Percentiles rank a stretch among this genome's conserved stretches.
Evolutionary conservation across 2,113 vertebrate genomes (phyloP).

Genomic region (Eudorcas thomsonii): DNA sequence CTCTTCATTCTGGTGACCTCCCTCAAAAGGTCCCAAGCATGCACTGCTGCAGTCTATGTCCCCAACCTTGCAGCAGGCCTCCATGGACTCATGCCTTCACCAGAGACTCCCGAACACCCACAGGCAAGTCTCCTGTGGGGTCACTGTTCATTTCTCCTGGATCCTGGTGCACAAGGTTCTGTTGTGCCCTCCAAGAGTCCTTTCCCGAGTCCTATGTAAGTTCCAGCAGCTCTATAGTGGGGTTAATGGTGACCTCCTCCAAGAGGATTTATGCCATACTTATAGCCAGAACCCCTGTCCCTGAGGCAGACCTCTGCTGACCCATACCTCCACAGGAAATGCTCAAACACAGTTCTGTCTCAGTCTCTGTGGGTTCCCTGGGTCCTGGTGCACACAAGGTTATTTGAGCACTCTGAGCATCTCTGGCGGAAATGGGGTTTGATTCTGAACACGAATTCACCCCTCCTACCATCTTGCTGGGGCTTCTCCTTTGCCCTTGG

Average conservation of each 20-base stretch:
- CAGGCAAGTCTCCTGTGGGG: background rate
- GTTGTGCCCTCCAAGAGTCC: background rate
- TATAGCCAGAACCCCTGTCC: background rate
- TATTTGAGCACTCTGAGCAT: background rate
- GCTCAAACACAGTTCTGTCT: background rate
- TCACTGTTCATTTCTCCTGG: background rate
- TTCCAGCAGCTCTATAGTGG: background rate
- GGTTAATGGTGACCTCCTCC: background rate
- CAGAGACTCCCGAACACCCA: accelerated
- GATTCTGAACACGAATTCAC: accelerated
- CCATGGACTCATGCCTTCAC: background rate
- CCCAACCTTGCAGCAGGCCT: background rate
- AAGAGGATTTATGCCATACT: background rate
- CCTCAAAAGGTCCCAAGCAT: background rate
- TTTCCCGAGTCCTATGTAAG: background rate
- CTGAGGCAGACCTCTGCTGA: background rate
- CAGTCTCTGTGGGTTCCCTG: background rate
- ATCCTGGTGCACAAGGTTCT: background rate
- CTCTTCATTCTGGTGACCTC: background rate
- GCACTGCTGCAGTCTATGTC: background rate
- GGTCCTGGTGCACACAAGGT: background rate
- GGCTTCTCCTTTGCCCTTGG: background rate
- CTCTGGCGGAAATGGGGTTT: background rate
- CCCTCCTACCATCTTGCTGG: background rate
- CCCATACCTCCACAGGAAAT: background rate